Conservation (phyloP, 1,140 invertebrate genomes). For the Macrosteles quadrilineatus region DNA sequence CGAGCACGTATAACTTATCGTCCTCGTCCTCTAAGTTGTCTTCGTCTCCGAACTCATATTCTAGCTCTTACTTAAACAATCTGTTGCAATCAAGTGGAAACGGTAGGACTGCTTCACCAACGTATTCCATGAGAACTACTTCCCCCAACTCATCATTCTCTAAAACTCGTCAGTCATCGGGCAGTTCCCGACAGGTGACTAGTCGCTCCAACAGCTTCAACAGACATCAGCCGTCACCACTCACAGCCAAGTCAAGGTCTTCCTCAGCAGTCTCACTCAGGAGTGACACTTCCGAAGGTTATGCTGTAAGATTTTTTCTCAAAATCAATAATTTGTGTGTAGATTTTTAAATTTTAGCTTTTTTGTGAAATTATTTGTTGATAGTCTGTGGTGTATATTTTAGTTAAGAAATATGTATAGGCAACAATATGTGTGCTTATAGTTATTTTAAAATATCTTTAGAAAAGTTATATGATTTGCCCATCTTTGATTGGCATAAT, state of each 20-base stretch:
- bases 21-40: slow-evolving; percentile 29
- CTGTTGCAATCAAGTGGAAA: slow-evolving; percentile 27
- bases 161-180: not conserved
- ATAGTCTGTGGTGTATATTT: too few species aligned
- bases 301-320: slow-evolving; percentile 59
- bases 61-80: slow-evolving; percentile 19
- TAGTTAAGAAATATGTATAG: too few species aligned
- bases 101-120: slow-evolving; percentile 31
- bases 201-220: slow-evolving; percentile 31
- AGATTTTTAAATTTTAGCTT: too few species aligned
- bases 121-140: slow-evolving; percentile 16
- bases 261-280: slow-evolving; percentile 37
- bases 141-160: slow-evolving; percentile 24
- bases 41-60: slow-evolving; percentile 25
- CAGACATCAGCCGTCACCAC: slow-evolving; percentile 16
- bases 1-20: slow-evolving; percentile 41
- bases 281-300: slow-evolving; percentile 60
- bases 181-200: not conserved
- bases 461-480: too few species aligned
- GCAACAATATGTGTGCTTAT: too few species aligned
- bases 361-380: too few species aligned
- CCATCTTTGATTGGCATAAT: too few species aligned
- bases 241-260: slow-evolving; percentile 28
- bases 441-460: too few species aligned
- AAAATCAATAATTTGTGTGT: too few species aligned